Evolutionary conservation across 2,113 vertebrate genomes (phyloP).

Genomic region (Neoarius graeffei): DNA sequence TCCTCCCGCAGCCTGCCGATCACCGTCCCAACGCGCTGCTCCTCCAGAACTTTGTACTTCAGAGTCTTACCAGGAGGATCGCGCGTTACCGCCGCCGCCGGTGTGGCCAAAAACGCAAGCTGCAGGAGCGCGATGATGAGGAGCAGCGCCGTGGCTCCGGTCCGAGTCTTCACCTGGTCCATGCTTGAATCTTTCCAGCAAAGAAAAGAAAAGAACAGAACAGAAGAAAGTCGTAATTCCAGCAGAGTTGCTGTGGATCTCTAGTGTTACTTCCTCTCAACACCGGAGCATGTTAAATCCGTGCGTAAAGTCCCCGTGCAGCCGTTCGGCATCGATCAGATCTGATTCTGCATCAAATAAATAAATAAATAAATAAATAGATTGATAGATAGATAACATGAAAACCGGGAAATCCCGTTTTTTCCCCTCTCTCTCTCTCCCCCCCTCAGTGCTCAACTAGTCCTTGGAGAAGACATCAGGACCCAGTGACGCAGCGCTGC

Average conservation of each 20-base stretch:
- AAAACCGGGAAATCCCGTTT: not conserved
- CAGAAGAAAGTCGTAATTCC: slow-evolving; percentile 45
- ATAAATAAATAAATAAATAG: not conserved
- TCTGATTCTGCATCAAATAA: not conserved
- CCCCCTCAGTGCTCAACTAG: slow-evolving; percentile 19
- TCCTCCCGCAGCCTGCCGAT: slow-evolving; percentile 89
- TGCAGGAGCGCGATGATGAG: not conserved
- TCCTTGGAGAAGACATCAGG: slow-evolving; percentile 38
- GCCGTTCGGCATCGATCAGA: slow-evolving; percentile 38
- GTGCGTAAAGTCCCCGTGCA: slow-evolving; percentile 25
- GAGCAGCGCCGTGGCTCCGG: not conserved
- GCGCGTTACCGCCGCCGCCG: slow-evolving; percentile 58
- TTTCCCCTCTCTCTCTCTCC: too few species aligned
- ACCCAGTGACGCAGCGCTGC: slow-evolving; percentile 36
- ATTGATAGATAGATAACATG: not conserved
- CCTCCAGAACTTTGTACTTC: slow-evolving; percentile 95
- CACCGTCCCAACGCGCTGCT: slow-evolving; percentile 89
- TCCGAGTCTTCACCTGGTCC: slow-evolving; percentile 50
- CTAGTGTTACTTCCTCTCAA: slow-evolving; percentile 47
- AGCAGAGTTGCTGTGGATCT: slow-evolving; percentile 41
- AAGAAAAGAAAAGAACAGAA: not conserved
- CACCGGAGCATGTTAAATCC: slow-evolving; percentile 60
- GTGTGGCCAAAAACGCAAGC: not conserved
- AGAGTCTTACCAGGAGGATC: slow-evolving; percentile 79
- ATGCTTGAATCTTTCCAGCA: slow-evolving; percentile 50